These are phyloP conservation scores for Melanotaenia boesemani DNA, from an alignment of 2,797 vertebrate genomes.

Conservation along the genomic window DNA sequence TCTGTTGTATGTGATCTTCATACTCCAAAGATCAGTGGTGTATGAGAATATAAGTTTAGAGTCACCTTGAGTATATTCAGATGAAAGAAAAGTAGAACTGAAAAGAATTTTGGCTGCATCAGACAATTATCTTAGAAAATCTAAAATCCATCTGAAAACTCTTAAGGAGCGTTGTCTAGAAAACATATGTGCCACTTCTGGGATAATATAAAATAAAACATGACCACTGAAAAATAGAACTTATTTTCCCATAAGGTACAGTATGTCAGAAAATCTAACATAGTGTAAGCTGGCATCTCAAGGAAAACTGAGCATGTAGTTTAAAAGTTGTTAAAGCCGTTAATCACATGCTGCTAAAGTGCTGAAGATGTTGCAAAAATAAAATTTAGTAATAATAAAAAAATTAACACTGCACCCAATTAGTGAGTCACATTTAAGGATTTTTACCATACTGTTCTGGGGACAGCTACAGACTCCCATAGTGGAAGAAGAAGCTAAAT, in stretches of 20 bases:
- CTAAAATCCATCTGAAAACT: not conserved
- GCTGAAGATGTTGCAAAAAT: not conserved
- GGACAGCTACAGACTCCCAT: not conserved
- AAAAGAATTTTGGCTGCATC: not conserved
- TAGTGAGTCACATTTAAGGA: not conserved
- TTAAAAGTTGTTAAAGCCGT: not conserved
- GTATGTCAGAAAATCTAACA: not conserved
- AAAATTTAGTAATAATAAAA: not conserved
- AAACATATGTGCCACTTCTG: not conserved
- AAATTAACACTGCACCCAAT: not conserved
- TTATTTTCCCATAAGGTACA: not conserved
- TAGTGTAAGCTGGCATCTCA: not conserved
- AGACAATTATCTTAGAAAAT: not conserved
- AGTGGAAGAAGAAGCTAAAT: not conserved
- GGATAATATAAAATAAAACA: not conserved
- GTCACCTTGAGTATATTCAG: constrained; percentile 36
- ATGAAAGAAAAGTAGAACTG: constrained; percentile 6
- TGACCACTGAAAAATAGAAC: not conserved
- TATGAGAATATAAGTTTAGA: constrained; percentile 40
- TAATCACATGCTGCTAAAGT: not conserved
- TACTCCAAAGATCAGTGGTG: constrained; percentile 44
- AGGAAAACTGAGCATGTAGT: not conserved
- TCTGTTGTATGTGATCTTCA: constrained; percentile 42
- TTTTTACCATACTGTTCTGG: not conserved
- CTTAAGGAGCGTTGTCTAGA: not conserved